Conservation (phyloP, 1,140 invertebrate species). For the Atta colombica region DNA sequence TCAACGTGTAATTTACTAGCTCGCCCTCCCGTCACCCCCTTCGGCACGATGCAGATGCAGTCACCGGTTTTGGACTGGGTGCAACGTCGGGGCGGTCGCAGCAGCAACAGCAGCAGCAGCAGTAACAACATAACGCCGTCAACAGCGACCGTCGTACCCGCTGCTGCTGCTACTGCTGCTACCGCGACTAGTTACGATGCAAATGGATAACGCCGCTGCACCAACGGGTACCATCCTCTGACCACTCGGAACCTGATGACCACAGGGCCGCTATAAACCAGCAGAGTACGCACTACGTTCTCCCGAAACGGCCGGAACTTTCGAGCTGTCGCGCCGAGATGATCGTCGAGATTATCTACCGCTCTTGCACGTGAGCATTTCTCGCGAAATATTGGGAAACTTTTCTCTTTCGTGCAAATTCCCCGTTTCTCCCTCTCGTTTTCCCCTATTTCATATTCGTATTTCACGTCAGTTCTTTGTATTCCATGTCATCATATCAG, state of each 20-base stretch:
- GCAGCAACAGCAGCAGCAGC: conserved; percentile 48
- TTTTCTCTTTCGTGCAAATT: conserved; percentile 3
- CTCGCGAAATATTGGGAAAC: conserved; percentile 52
- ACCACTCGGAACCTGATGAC: conserved; percentile 63
- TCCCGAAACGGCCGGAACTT: conserved; percentile 55
- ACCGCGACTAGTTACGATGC: conserved; percentile 68
- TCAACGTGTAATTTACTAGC: conserved; percentile 82
- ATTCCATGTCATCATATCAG: not conserved
- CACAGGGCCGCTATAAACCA: conserved; percentile 72
- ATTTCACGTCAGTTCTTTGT: not conserved
- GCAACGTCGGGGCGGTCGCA: conserved; percentile 47
- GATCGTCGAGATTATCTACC: conserved; percentile 45
- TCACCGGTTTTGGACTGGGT: conserved; percentile 63
- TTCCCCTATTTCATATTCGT: not conserved
- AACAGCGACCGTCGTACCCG: conserved; percentile 7
- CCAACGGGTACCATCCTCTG: not conserved
- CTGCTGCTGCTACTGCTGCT: conserved; percentile 22
- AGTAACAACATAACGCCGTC: conserved; percentile 44
- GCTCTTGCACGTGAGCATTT: conserved; percentile 15
- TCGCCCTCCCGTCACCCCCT: not conserved
- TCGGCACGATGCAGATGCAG: conserved; percentile 74
- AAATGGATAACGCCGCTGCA: conserved; percentile 51
- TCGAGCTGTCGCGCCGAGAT: conserved; percentile 31
- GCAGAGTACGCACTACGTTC: conserved; percentile 52
- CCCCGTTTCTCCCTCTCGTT: not conserved